A percentile compares a stretch with the other conserved stretches of the same genome.
phyloP scores from a whole-genome alignment of 1,140 invertebrate species.

The Stegodyphus mimosarum region DNA sequence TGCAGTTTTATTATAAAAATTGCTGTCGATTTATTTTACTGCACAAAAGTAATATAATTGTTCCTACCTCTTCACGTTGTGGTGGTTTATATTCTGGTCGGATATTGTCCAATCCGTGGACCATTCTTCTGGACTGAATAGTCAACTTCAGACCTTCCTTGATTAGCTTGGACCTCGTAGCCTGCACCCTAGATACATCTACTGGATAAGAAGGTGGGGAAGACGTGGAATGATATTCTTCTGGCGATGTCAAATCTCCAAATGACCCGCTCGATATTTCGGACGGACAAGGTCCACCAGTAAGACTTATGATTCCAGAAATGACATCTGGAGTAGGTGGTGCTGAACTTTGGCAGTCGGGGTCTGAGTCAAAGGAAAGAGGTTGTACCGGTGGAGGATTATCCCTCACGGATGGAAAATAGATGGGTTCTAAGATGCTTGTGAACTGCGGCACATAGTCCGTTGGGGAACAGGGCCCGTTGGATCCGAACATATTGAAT shows the following conservation, averaged over 20 bases:
- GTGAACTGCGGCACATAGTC: slow-evolving; percentile 50
- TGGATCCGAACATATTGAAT: slow-evolving; percentile 53
- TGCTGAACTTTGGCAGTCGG: slow-evolving; percentile 50
- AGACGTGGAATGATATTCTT: slow-evolving; percentile 31
- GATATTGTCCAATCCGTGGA: slow-evolving; percentile 66
- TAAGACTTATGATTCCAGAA: slow-evolving; percentile 48
- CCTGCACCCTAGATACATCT: slow-evolving; percentile 76
- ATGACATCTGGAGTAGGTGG: slow-evolving; percentile 60
- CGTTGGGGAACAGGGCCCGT: slow-evolving; percentile 50
- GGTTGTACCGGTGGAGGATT: background rate
- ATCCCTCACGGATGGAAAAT: slow-evolving; percentile 13
- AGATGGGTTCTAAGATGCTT: slow-evolving; percentile 49
- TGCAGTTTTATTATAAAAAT: too few relatives aligned
- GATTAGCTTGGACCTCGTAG: slow-evolving; percentile 89
- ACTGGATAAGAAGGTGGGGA: slow-evolving; percentile 27
- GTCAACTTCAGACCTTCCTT: slow-evolving; percentile 91
- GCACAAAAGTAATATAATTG: too few relatives aligned
- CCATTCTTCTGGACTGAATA: slow-evolving; percentile 84
- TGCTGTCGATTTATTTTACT: too few relatives aligned
- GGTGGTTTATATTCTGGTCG: slow-evolving; percentile 31
- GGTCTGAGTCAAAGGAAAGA: slow-evolving; percentile 34
- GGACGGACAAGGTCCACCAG: slow-evolving; percentile 33
- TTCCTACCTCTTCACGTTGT: slow-evolving; percentile 26
- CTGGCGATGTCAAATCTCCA: slow-evolving; percentile 31
- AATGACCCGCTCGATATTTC: slow-evolving; percentile 41